Base-by-base conservation (phyloP, 2,888 invertebrate species). In the Eupithecia subumbrata region DNA sequence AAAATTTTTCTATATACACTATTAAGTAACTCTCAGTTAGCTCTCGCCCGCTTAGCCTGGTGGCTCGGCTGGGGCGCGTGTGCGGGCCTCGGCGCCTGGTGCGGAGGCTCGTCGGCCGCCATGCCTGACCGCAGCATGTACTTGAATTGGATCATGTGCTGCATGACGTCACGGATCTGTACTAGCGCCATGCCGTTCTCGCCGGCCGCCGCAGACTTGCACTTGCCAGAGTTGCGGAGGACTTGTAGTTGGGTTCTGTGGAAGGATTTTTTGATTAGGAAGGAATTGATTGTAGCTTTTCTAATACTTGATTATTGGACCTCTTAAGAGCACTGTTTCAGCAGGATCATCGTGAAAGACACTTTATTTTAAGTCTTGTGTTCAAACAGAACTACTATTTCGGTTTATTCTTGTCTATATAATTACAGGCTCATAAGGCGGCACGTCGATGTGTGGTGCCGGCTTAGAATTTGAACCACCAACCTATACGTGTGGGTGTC, bases 101-200 rank as follows among this genome's bases (percentile, higher is more conserved):
- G 85, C 69, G 84, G 86, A 78, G 88, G 92, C 82, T 92, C 92
- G 69, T 82, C 84, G 3, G 89, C 85, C 64, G 87, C 83, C 66
- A 67, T 67, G 0, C 91, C 94, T 14, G 95, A 95, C 75, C 96
- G 95, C 92, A 97, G 96, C 97, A 98, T 98, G 95, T 98, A 98
- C 88, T 97, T 97, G 92, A 98, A 95, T 92, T 98, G 98, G 45
- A 97, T 97, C 97, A 98, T 97, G 91, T 96, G 98, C 87, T 96
- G 96, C 94, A 98, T 97, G 79, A 98, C 97, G 93, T 97, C 97
- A 79, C 97, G 96, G 82, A 98, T 97, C 93, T 97, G 97, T 74
- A 98, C 97, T 83, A 98, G 92, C 63, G 97, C 97, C 89, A 97
- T 93, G 71, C 96, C 96, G 87, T 97, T 97, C 87, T 95, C 96